Evolutionary conservation across 2,797 vertebrate genomes (phyloP), one percentile per base, ranked within the genome.

Genomic region (Enoplosus armatus): DNA sequence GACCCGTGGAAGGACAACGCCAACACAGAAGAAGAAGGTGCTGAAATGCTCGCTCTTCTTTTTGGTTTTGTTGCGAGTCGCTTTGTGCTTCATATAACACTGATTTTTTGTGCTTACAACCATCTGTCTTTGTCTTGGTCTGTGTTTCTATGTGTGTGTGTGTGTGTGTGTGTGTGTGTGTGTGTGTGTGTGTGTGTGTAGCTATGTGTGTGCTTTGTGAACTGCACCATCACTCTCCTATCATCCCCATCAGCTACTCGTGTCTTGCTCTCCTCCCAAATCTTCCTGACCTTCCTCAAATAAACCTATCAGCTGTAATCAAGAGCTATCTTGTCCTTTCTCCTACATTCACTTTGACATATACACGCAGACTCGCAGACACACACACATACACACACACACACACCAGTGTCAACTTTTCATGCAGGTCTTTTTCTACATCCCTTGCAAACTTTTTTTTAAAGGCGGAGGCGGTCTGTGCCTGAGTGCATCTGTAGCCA

Each of bases 301-400:
- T 90, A 91, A 93, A 92, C 90, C 88, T 86, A 92, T 92, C 93
- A 90, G 88, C 86, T 90, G 72, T 89, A 91, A 94, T 94, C 90
- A 94, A 85, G 87, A 85, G 70, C 84, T 68, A 79, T 86, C 92
- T 87, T 65, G 64, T 90, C 85, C 77, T 77, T 77, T 83, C 85
- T 77, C 67, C 39, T 62, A 82, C 85, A 91, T 84, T 85, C 64
- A 43, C 72, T 82, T 55, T 91, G 91, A 92, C 92, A 92, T 72
- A 70, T 74, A 83, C 87, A 78, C 64, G 31, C 84, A 68, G 20
- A 65, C 76, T 33, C 20, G 3, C 27, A 63, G 31, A 78, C 62
- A 65, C 58, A 35, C 58, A 16, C 43, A 71, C 61, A 67, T 61
- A 56, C 55, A 76, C 63, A 65, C 41, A 79, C 55, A 51, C 58